These are phyloP conservation scores for Formica selysi DNA, from an alignment of 1,140 invertebrate species.

Conservation along the genomic window DNA sequence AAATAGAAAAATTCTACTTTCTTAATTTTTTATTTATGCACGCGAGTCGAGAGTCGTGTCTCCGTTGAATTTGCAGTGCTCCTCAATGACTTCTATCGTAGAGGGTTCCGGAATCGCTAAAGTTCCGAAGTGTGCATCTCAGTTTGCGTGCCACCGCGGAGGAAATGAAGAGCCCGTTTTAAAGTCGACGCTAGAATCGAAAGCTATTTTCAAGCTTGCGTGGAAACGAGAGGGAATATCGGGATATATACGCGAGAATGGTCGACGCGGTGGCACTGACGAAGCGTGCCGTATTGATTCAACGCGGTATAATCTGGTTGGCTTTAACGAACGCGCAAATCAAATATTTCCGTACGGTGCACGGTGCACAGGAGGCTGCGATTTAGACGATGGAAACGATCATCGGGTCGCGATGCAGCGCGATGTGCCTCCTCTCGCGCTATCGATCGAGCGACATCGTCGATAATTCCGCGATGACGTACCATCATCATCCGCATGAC, in stretches of 20 bases:
- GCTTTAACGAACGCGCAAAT: slow-evolving; percentile 66
- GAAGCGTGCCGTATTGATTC: slow-evolving; percentile 67
- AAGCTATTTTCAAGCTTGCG: slow-evolving; percentile 20
- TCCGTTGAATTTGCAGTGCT: slow-evolving; percentile 1
- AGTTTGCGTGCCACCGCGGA: slow-evolving; percentile 33
- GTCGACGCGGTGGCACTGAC: slow-evolving; percentile 58
- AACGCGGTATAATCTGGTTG: slow-evolving; percentile 60
- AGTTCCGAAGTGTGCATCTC: slow-evolving; percentile 20
- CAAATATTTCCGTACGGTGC: slow-evolving; percentile 41
- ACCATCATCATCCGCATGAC: slow-evolving; percentile 42
- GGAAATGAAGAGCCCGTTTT: slow-evolving; percentile 52
- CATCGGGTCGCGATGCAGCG: slow-evolving; percentile 11
- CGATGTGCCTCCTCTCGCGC: slow-evolving; percentile 20
- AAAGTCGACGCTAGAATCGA: slow-evolving; percentile 36
- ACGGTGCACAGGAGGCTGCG: background rate
- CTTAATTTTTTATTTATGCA: background rate
- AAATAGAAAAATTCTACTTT: background rate
- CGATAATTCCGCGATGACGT: slow-evolving; percentile 46
- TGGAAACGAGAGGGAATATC: slow-evolving; percentile 58
- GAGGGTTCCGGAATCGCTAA: slow-evolving; percentile 11
- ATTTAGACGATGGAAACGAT: slow-evolving; percentile 30
- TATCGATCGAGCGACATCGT: slow-evolving; percentile 41
- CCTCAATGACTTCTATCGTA: slow-evolving; percentile 6
- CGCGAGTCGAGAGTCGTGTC: background rate
- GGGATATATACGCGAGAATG: slow-evolving; percentile 34